Base-by-base conservation (phyloP, 2,888 invertebrate genomes). In the Drosophila paucipuncta region DNA sequence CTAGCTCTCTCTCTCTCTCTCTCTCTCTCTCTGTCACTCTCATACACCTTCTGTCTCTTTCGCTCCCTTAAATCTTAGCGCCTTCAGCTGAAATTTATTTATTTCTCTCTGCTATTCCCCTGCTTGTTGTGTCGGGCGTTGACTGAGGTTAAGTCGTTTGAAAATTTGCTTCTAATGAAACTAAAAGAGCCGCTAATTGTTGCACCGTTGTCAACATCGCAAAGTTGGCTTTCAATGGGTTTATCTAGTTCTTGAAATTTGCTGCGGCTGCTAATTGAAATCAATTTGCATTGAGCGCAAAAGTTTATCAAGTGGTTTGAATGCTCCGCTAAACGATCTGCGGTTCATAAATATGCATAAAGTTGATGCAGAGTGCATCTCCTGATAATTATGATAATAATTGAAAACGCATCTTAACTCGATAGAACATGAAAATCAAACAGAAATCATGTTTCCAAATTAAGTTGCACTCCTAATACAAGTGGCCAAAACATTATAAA, bases 161-260 rank as follows among this genome's bases (percentile, higher is more conserved):
- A 78, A 86, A 84, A 86, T 80, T 65, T 67, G 58, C 68, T 58
- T 82, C 80, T 82, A 83, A 85, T 85, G 84, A 80, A 85, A 76
- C 82, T 76, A 62, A 86, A 86, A 80, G 73, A 84, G 72, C 70
- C 80, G 86, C 84, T 84, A 84, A 89, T 85, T 80, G 78, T 72
- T 74, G 76, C 78, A 69, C 68, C 76, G 57, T 73, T 80, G 78
- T 72, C 80, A 72, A 60, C 61, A 55, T 67, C 43, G 57, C 57
- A 41, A 49, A 30, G 13, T 22, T 33, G 64, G 60, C 50, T 54
- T 64, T 73, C 60, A 61, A 37, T 39, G 43, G 31, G 41, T n/a
- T 39, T 39, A 39, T 61, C 58, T 25, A 43, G 50, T n/a, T 49
- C 33, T 41, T 25, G 6, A 43, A 66, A 55, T 62, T 66, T 57